A percentile compares a stretch with the other conserved stretches of the same genome.
Evolutionary conservation across 2,113 vertebrate species (phyloP).

Genomic region (Campylomormyrus numenius): DNA sequence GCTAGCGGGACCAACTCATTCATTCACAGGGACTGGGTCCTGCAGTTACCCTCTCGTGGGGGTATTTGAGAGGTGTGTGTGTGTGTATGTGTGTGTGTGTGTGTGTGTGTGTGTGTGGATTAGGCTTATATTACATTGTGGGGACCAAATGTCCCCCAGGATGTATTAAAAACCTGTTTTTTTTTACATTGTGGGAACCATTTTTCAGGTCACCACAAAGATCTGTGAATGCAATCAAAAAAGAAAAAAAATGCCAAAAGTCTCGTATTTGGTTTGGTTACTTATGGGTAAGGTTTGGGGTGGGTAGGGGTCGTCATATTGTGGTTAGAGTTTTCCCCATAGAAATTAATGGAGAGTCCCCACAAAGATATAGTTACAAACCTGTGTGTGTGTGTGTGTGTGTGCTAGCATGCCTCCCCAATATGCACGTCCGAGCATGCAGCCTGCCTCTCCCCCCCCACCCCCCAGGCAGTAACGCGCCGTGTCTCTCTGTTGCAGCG

Average conservation of each 20-base stretch:
- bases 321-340: neutral
- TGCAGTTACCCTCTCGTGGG: neutral
- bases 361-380: neutral
- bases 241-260: neutral
- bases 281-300: neutral
- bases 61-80: neutral
- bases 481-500: too few relatives aligned
- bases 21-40: neutral
- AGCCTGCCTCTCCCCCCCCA: neutral
- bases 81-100: slow-evolving; percentile 12
- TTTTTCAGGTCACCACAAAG: neutral
- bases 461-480: neutral
- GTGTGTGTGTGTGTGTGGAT: neutral
- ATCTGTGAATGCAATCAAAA: neutral
- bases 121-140: too few relatives aligned
- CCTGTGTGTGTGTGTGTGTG: slow-evolving; percentile 9
- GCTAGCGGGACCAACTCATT: neutral
- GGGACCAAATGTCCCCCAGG: too few relatives aligned
- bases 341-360: neutral
- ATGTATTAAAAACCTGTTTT: too few relatives aligned
- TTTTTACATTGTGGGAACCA: too few relatives aligned
- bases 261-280: neutral
- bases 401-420: neutral
- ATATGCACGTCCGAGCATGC: neutral
- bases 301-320: neutral